Base-by-base conservation (phyloP, 2,113 vertebrate species). In the Scomber scombrus region DNA sequence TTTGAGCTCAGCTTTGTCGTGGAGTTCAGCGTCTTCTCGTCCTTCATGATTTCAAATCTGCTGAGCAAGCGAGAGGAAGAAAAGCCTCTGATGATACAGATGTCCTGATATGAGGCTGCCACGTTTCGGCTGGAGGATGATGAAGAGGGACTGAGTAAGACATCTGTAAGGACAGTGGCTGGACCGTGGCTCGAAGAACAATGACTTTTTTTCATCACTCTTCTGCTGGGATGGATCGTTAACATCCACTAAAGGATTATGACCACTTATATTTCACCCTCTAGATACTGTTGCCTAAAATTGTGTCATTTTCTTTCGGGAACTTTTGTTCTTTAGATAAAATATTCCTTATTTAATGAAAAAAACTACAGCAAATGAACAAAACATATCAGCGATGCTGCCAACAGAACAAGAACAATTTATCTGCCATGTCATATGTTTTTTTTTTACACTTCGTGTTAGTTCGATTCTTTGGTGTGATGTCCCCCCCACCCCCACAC, bases 11-110 rank as follows among this genome's bases (percentile, higher is more conserved):
- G 92, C 82, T 96, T 78, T 11, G 51, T 71, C 0, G 80, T 88
- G 63, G 95, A 96, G 81, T 96, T 96, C 73, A 90, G 52, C 56
- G 92, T 77, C 87, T 96, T 96, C 86, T 95, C 94, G 0, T 93
- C 94, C 11, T 91, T 77, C 81, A 95, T 95, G 95, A 9, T 96
- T 40, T 89, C 93, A n/a, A 93, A 93, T 9, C 88, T 96, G 56
- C 16, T 95, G 60, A 64, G 14, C 58, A 84, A 80, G 40, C 86
- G 71, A 0, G 93, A 93, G 0, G 95, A 96, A 31, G 91, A 92
- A 50, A 95, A 92, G 56, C 90, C 89, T 2, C 64, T 95, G 6
- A 94, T 95, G 26, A 45, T 95, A 70, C 61, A 65, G 0, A 47
- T 88, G 85, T 84, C 94, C 47, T 95, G 92, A 95, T 78, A 65